Base-by-base conservation (phyloP, 2,888 invertebrate genomes). In the Dryobotodes eremita region DNA sequence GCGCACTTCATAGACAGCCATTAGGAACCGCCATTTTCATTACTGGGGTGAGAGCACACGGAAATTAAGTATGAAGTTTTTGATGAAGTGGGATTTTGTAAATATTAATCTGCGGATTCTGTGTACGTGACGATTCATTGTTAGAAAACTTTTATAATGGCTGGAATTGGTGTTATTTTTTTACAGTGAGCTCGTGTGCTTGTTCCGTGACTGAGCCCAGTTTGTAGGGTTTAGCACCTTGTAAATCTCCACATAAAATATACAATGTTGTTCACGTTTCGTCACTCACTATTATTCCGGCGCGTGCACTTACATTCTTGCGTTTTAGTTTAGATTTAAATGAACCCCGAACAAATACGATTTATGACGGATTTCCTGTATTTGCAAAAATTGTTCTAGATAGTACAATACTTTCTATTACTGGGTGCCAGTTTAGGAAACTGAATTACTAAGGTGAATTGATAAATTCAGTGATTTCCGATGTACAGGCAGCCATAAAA, bases 191-290 rank as follows among this genome's bases (percentile, higher is more conserved):
- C 80, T 83, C 81, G 85, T 87, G 82, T 86, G 87, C 80, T 87
- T 79, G 91, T 92, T 95, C 92, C 96, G 96, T 96, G 96, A 95
- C 95, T 90, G 85, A 86, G 83, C 61, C 89, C 88, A 89, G 91
- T 90, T 91, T 87, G 91, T 88, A 71, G 86, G 95, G 94, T 94
- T 96, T 95, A 95, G 90, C 93, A 94, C 94, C 92, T 94, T 95
- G 93, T 96, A 96, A 96, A 96, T 96, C 93, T 92, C 71, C 86
- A 88, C 92, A 93, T 95, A 95, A 96, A 96, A 95, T 91, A 93
- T 94, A 96, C 96, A 95, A 95, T 95, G 95, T 96, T 92, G 94
- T 90, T 95, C 91, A 94, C 13, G 7, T 70, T 70, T 70, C 55
- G 55, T 90, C 88, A 82, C 84, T 90, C 75, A 86, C 80, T 86